These are phyloP conservation scores for Coreoperca whiteheadi DNA, from an alignment of 2,113 vertebrate genomes.

Conservation along the genomic window DNA sequence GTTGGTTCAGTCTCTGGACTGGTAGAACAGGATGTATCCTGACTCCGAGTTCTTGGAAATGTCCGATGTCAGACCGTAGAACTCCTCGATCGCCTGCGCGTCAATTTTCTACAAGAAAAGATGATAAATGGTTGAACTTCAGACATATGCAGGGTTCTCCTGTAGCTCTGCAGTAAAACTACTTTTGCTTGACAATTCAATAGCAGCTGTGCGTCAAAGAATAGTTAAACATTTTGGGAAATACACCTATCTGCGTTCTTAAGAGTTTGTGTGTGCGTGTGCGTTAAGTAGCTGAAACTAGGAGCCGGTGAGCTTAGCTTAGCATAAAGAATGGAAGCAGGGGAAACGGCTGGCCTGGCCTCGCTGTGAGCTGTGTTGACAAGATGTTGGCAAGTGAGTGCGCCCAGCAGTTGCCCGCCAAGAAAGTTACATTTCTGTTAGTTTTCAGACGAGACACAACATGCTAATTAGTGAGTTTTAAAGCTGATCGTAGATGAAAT, in stretches of 20 bases:
- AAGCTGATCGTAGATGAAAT: too few relatives aligned
- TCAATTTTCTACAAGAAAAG: conserved; percentile 90
- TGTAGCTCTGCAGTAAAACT: background rate
- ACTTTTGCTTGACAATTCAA: background rate
- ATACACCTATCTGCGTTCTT: background rate
- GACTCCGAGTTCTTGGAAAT: conserved; percentile 96
- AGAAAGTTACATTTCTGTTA: too few relatives aligned
- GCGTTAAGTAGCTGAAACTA: too few relatives aligned
- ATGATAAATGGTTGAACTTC: background rate
- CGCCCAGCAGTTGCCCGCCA: too few relatives aligned
- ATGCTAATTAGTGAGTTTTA: too few relatives aligned
- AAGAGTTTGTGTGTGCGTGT: too few relatives aligned
- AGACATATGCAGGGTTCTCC: background rate
- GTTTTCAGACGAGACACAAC: too few relatives aligned
- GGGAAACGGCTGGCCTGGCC: too few relatives aligned
- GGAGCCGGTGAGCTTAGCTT: background rate
- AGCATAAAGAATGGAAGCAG: background rate
- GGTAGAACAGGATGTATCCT: conserved; percentile 95
- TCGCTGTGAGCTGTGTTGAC: too few relatives aligned
- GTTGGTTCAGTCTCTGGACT: conserved; percentile 91
- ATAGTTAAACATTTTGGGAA: background rate
- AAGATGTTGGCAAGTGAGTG: too few relatives aligned
- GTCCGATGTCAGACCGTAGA: conserved; percentile 95
- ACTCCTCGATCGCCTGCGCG: conserved; percentile 94
- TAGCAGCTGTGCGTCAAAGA: background rate